These are phyloP conservation scores for Atethmia centrago DNA, from an alignment of 2,888 invertebrate species.

Conservation along the genomic window DNA sequence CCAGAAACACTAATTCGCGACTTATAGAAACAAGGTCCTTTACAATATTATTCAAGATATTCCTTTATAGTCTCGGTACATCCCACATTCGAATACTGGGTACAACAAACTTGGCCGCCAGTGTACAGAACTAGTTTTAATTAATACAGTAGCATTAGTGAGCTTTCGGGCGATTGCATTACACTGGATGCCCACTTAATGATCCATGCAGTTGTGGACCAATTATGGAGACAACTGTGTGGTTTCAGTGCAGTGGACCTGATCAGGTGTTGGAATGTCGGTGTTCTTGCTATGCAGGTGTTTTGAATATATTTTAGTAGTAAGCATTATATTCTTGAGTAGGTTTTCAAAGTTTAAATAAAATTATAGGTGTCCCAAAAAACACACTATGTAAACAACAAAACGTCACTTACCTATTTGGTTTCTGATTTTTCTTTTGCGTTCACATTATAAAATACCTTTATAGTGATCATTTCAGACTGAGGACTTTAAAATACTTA, in stretches of 20 bases:
- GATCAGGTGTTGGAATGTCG: slow-evolving; percentile 19
- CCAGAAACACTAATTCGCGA: slow-evolving; percentile 1
- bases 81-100: slow-evolving; percentile 44
- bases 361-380: too few species aligned
- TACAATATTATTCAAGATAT: slow-evolving; percentile 32
- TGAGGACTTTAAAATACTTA: too few species aligned
- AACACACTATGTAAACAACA: neutral
- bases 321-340: too few species aligned
- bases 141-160: slow-evolving; percentile 70
- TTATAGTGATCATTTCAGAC: too few species aligned
- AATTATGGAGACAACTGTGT: slow-evolving; percentile 54
- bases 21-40: slow-evolving; percentile 14
- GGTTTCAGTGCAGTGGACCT: slow-evolving; percentile 41
- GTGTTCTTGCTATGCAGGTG: neutral
- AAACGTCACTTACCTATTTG: neutral
- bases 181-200: slow-evolving; percentile 69
- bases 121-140: slow-evolving; percentile 68
- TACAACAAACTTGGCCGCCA: slow-evolving; percentile 50
- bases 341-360: too few species aligned
- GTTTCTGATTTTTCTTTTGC: too few species aligned
- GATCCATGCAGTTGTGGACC: slow-evolving; percentile 59
- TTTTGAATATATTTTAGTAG: neutral
- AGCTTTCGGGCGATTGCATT: slow-evolving; percentile 70
- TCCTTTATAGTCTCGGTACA: neutral
- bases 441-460: too few species aligned